Evolutionary conservation across 2,113 vertebrate genomes (phyloP).

Genomic region (Triplophysa tibetana): DNA sequence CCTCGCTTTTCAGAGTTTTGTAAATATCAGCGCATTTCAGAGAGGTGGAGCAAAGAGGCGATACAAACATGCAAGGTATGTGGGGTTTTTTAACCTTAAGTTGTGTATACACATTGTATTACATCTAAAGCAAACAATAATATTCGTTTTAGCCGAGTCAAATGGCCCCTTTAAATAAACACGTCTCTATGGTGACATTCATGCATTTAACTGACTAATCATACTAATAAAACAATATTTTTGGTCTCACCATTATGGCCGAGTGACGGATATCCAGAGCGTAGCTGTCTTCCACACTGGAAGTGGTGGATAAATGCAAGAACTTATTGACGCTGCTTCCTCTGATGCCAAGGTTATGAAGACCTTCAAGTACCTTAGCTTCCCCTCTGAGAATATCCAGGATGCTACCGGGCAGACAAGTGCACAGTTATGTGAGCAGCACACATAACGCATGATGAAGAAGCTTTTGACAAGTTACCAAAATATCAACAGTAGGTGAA

Average conservation of each 20-base stretch:
- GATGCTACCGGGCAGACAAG: conserved; percentile 64
- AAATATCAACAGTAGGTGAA: no score
- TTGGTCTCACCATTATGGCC: conserved; percentile 82
- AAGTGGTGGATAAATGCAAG: conserved; percentile 77
- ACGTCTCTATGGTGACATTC: no score
- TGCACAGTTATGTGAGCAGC: neutral
- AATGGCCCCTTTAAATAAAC: no score
- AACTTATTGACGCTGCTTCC: conserved; percentile 77
- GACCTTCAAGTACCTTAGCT: conserved; percentile 85
- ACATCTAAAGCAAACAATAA: no score
- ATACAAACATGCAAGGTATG: no score
- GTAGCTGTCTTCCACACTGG: conserved; percentile 74
- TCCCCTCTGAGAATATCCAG: conserved; percentile 84
- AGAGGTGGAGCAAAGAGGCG: no score
- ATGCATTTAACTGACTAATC: neutral
- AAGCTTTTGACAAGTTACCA: neutral
- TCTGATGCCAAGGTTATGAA: conserved; percentile 85
- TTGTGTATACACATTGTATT: no score
- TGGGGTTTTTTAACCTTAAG: no score
- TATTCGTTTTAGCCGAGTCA: no score
- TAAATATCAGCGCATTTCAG: no score
- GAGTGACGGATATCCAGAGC: conserved; percentile 88
- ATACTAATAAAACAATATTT: neutral
- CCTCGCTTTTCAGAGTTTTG: no score
- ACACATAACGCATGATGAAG: neutral